phyloP scores from a whole-genome alignment of 30 jellyfish, hydroid and myxozoan genomes.

The Haliclystus octoradiatus region DNA sequence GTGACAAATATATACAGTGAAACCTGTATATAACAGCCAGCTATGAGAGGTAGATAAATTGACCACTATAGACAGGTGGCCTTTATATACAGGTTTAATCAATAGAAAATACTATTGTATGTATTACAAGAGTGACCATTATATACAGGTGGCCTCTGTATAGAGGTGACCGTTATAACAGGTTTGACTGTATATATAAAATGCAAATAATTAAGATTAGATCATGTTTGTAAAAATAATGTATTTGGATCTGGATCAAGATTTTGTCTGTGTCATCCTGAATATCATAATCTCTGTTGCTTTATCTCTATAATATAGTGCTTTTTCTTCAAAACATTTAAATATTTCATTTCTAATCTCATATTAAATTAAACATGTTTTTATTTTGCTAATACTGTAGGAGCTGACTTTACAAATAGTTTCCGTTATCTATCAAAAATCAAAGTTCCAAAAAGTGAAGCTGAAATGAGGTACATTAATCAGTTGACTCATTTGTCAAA shows the following conservation, averaged over 20 bases:
- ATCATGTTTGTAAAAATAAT: background rate
- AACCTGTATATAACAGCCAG: background rate
- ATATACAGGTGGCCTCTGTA: background rate
- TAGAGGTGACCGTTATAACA: background rate
- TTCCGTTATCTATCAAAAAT: slow-evolving; percentile 48
- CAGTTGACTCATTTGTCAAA: background rate
- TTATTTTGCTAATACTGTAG: background rate
- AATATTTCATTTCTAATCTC: no score
- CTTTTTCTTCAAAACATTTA: no score
- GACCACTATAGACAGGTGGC: background rate
- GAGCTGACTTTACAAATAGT: slow-evolving; percentile 84
- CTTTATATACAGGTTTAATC: no score
- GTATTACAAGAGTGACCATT: background rate
- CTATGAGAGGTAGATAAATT: background rate
- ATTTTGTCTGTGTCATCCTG: no score
- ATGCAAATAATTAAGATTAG: background rate
- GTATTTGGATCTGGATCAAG: no score
- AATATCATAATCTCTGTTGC: background rate
- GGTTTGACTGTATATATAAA: background rate
- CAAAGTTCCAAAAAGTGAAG: slow-evolving; percentile 12
- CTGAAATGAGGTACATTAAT: background rate
- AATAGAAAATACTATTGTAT: background rate
- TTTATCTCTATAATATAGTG: background rate
- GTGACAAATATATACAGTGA: background rate
- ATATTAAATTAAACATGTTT: no score